These are phyloP conservation scores for Uropsilus gracilis DNA, from an alignment of 2,113 vertebrate species.

Conservation along the genomic window DNA sequence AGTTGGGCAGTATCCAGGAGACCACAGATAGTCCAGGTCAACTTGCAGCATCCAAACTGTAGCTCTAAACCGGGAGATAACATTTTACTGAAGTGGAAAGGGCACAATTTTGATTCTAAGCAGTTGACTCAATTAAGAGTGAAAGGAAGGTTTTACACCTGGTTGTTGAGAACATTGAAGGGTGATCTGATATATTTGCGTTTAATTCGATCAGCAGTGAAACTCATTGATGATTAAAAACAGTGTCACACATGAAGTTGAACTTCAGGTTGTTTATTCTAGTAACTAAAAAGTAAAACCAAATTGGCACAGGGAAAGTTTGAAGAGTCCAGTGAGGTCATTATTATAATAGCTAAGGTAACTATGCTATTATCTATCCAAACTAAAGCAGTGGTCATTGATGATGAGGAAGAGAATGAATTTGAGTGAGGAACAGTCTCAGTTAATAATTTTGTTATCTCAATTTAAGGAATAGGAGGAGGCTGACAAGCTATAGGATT, in stretches of 20 bases:
- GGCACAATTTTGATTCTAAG: constrained; percentile 72
- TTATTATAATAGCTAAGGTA: neutral
- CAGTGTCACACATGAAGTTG: neutral
- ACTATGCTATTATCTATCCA: neutral
- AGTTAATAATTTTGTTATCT: neutral
- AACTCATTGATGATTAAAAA: neutral
- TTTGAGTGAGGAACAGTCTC: neutral
- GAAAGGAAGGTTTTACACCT: neutral
- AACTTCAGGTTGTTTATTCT: neutral
- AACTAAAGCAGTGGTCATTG: neutral
- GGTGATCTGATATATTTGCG: neutral
- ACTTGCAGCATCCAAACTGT: neutral
- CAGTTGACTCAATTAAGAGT: neutral
- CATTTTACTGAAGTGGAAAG: constrained; percentile 76
- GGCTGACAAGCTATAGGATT: neutral
- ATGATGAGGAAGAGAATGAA: neutral
- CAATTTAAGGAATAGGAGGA: neutral
- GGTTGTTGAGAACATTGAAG: neutral
- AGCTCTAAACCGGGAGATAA: constrained; percentile 40
- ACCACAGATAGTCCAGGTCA: neutral
- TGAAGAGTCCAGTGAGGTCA: neutral
- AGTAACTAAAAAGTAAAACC: neutral
- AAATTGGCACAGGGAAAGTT: neutral
- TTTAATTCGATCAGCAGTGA: neutral
- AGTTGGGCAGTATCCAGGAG: neutral